Evolutionary conservation across 2,113 vertebrate species (phyloP).

Genomic region (Sakesphorus luctuosus): DNA sequence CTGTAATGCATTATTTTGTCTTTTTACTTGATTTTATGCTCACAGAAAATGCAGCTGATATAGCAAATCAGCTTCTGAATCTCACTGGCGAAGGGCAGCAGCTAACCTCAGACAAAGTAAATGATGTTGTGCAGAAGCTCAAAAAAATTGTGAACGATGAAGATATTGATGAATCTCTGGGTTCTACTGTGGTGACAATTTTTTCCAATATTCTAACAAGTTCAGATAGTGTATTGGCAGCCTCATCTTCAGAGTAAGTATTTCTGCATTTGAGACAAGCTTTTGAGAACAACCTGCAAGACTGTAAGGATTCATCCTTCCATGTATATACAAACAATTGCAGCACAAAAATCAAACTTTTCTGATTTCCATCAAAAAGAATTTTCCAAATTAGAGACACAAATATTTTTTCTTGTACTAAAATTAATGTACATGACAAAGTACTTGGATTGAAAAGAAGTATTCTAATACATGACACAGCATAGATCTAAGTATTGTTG

Average conservation of each 20-base stretch:
- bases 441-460: not conserved
- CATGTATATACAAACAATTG: not conserved
- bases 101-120: constrained; percentile 86
- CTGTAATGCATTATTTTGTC: not conserved
- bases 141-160: constrained; percentile 88
- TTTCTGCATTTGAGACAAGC: not conserved
- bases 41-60: constrained; percentile 86
- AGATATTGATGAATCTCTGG: constrained; percentile 86
- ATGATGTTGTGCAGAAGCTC: constrained; percentile 86
- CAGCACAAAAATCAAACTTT: not conserved
- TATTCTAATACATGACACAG: not conserved
- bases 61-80: constrained; percentile 85
- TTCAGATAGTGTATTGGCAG: constrained; percentile 79
- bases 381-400: not conserved
- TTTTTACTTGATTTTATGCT: not conserved
- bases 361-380: not conserved
- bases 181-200: constrained; percentile 87
- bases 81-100: constrained; percentile 81
- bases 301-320: not conserved
- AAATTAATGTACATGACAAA: not conserved
- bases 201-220: constrained; percentile 94
- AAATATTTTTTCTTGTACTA: not conserved
- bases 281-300: not conserved
- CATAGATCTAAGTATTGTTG: not conserved
- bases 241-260: constrained; percentile 87